Evolutionary conservation across 2,797 vertebrate species (phyloP), one percentile per base, ranked within the genome.

Genomic region (Gadopsis marmoratus): DNA sequence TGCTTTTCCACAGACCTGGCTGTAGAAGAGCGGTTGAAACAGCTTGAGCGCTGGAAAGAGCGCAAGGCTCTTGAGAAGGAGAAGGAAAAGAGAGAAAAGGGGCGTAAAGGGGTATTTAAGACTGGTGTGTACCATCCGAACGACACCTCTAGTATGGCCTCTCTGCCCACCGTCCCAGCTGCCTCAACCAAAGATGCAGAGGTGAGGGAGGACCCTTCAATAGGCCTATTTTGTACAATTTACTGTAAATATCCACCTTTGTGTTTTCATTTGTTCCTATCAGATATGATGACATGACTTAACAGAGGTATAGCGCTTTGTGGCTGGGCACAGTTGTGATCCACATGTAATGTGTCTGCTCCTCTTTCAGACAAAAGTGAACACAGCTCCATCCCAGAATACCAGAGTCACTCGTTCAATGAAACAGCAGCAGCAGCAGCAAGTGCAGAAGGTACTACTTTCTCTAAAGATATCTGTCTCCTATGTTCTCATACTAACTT

Each of bases 11-110:
- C 78, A 95, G 96, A 90, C 78, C 60, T 37, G 47, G 68, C 84
- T 1, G 73, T 45, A 14, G 92, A 92, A 12, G 91, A 97, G 47
- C 94, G 97, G 70, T 54, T 88, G 73, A 96, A 95, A 76, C 96
- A 97, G 95, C 96, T 99, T 0, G 94, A 95, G 60, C 96, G 97
- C 51, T 99, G 97, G 92, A 98, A 97, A 81, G 97, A 97, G 29
- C 95, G 96, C 1, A 99, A 98, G 73, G 92, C 95, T 8, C 95
- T 98, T 3, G 89, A 96, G 55, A 98, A 96, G 39, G 91, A 97
- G 83, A 98, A 95, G 68, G 96, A 96, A 68, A 96, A 95, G 66
- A 92, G 97, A 45, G 96, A 97, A 47, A 97, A 91, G 68, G 94
- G 95, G 37, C 95, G 90, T 62, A 97, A 95, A 86, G 95, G 93